These are phyloP conservation scores for Aphelinus certus DNA, from an alignment of 1,140 invertebrate species.

Conservation along the genomic window DNA sequence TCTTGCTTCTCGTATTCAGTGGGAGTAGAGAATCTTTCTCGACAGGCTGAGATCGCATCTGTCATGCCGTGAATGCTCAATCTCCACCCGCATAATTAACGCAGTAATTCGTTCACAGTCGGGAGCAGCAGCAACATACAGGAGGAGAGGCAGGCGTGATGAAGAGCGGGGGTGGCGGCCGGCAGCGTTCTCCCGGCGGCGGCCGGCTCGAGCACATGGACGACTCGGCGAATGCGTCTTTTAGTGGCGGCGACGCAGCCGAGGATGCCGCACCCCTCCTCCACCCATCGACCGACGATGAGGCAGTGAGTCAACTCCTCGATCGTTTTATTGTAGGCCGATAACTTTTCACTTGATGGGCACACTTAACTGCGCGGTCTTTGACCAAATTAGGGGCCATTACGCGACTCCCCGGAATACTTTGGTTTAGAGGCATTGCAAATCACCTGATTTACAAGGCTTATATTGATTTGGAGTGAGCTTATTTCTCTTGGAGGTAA, in stretches of 20 bases:
- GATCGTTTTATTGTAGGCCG: not conserved
- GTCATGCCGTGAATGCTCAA: no score
- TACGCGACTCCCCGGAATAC: no score
- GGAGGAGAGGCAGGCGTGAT: constrained; percentile 52
- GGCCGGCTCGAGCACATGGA: constrained; percentile 57
- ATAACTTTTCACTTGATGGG: not conserved
- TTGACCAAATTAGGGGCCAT: no score
- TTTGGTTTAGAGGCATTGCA: no score
- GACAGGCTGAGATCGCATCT: no score
- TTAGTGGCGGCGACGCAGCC: constrained; percentile 51
- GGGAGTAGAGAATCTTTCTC: no score
- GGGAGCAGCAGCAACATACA: constrained; percentile 32
- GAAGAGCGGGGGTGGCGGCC: constrained; percentile 49
- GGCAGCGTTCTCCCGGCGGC: constrained; percentile 62
- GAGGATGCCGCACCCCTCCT: constrained; percentile 59
- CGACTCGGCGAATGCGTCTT: constrained; percentile 54
- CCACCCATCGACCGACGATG: constrained; percentile 60
- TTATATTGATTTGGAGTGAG: no score
- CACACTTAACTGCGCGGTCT: not conserved
- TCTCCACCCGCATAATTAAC: no score
- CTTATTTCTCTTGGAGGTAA: no score
- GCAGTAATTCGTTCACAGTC: no score
- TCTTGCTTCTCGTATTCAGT: no score
- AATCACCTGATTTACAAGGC: no score
- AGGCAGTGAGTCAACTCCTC: constrained; percentile 49